These are phyloP conservation scores for Drosophila bunnanda DNA, from an alignment of 2,888 invertebrate species.

Conservation along the genomic window DNA sequence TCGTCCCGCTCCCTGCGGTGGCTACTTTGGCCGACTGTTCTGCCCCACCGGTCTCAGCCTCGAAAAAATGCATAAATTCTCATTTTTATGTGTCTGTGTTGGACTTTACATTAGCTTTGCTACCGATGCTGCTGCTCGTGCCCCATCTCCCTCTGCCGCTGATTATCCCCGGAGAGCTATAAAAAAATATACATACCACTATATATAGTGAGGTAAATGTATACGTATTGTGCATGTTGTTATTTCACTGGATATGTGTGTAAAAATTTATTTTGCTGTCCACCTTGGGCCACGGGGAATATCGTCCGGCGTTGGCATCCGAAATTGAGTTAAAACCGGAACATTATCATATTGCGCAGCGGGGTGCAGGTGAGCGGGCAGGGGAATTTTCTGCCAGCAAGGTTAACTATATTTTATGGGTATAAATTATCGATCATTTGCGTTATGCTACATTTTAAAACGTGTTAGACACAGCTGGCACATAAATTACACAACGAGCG, in stretches of 20 bases:
- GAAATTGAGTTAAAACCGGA: conserved; percentile 49
- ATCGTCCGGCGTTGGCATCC: conserved; percentile 18
- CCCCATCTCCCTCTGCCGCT: conserved; percentile 26
- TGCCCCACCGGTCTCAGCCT: conserved; percentile 34
- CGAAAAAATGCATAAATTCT: conserved; percentile 73
- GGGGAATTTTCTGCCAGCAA: conserved; percentile 1
- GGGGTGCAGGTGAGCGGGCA: too few relatives aligned
- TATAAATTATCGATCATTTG: conserved; percentile 45
- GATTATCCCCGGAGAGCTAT: conserved; percentile 77
- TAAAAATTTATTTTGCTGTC: conserved; percentile 64
- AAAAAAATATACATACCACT: conserved; percentile 62
- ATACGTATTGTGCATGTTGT: conserved; percentile 30
- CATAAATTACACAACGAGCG: conserved; percentile 32
- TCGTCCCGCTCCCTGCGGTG: conserved; percentile 45
- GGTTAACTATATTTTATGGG: conserved; percentile 41
- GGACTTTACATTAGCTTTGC: conserved; percentile 73
- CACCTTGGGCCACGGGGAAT: conserved; percentile 53
- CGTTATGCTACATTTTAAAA: conserved; percentile 24
- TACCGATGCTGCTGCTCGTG: conserved; percentile 20
- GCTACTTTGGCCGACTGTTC: conserved; percentile 52
- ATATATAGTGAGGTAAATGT: conserved; percentile 19
- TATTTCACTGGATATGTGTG: conserved; percentile 59
- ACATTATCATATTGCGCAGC: conserved; percentile 35
- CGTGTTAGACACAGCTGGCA: conserved; percentile 29
- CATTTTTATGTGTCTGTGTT: conserved; percentile 74